Evolutionary conservation across 2,888 invertebrate species (phyloP), one percentile per base, ranked within the genome.

Genomic region (Hoplodrina blanda): DNA sequence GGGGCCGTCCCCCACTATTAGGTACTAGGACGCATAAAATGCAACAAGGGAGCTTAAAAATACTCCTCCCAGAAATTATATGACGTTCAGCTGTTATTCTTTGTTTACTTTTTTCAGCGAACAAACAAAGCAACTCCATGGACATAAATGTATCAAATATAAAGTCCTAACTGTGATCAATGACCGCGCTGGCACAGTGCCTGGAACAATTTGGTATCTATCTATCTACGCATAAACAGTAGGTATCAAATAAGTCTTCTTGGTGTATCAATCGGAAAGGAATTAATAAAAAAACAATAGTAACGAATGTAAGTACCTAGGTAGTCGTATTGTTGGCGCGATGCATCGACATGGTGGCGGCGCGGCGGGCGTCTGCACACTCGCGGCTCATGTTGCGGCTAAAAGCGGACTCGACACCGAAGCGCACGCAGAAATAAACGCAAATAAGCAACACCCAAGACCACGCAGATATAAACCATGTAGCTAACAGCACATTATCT

Each of bases 381-480:
- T 80, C 85, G 83, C 89, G 88, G 89, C 94, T 94, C 94, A 91
- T 91, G 92, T 94, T 94, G 92, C 94, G 87, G 89, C 94, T 95
- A 95, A 93, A 95, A 91, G 90, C 87, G 92, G 92, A 91, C 89
- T 83, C 89, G 87, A 85, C 89, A 89, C 84, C 90, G 88, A 89
- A 88, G 86, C 90, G 88, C 90, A 90, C 85, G 90, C 93, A 92
- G 87, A 94, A 93, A 93, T 92, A 93, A 93, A 92, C 90, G 89
- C 91, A 93, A 92, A 92, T 87, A 92, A 91, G 89, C 89, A 90
- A 89, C 86, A 83, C 77, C 82, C 81, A 87, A 80, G 78, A 85
- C 81, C 83, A 88, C 80, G 80, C 85, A 82, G 75, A 88, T 87
- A 89, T 86, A 88, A 82, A 88, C 83, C 76, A 78, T 78, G 78